These are phyloP conservation scores for mouse (Mus musculus) DNA, from an alignment of 2,113 vertebrate species.

Conservation along the genomic window GRCm39 chrX:56724501-56725000, in stretches of 20 bases:
- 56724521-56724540: not conserved
- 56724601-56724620: conserved; percentile 5
- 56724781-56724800: conserved; percentile 6
- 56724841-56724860: not conserved
- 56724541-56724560: not conserved
- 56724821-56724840: not conserved
- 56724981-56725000: not conserved
- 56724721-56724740: not conserved
- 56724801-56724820: not conserved
- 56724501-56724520: not conserved
- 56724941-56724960: not conserved
- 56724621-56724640: not conserved
- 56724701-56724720: not conserved
- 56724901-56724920: conserved; percentile 14
- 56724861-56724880: not conserved
- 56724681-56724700: not conserved
- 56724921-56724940: not conserved
- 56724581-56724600: not conserved
- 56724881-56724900: not conserved
- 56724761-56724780: not conserved
- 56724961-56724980: not conserved
- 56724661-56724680: not conserved
- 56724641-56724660: not conserved
- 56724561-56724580: not conserved
- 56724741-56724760: not conserved